Percentiles rank a stretch among this genome's conserved stretches.
Evolutionary conservation across 1,140 invertebrate species (phyloP).

Genomic region (Drosophila parvula): DNA sequence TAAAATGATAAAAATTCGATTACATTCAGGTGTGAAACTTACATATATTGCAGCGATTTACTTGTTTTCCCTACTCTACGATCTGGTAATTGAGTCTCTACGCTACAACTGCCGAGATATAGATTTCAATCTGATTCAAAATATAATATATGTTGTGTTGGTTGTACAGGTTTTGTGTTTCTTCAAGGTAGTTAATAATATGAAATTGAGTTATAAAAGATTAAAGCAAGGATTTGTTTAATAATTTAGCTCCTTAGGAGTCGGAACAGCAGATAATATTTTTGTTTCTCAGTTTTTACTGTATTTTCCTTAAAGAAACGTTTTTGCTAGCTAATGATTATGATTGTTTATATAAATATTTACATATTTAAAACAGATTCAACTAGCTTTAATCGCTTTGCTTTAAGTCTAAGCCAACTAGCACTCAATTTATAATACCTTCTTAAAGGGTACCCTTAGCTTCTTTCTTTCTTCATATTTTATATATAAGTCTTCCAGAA

Average conservation of each 20-base stretch:
- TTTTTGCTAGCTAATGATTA: too few species aligned
- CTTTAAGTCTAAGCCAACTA: neutral
- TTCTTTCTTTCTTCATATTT: neutral
- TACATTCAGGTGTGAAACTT: slow-evolving; percentile 82
- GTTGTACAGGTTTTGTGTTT: slow-evolving; percentile 2
- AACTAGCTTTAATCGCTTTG: neutral
- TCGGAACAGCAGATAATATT: too few species aligned
- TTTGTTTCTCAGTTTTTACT: neutral
- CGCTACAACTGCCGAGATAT: slow-evolving; percentile 10
- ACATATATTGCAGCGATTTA: slow-evolving; percentile 75
- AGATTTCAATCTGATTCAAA: slow-evolving; percentile 26
- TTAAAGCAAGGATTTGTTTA: neutral
- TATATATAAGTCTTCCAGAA: too few species aligned
- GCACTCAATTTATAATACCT: neutral
- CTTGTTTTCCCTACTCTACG: slow-evolving; percentile 71
- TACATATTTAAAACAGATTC: neutral
- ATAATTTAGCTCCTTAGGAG: neutral
- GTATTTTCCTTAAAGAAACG: neutral
- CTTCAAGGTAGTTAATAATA: neutral
- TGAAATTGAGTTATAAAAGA: slow-evolving; percentile 4
- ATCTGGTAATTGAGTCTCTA: slow-evolving; percentile 45
- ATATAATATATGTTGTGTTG: slow-evolving; percentile 13
- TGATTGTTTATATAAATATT: neutral
- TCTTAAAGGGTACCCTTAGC: neutral
- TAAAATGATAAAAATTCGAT: slow-evolving; percentile 83